phyloP scores from a whole-genome alignment of 2,888 invertebrate genomes.

The Patella pellucida region DNA sequence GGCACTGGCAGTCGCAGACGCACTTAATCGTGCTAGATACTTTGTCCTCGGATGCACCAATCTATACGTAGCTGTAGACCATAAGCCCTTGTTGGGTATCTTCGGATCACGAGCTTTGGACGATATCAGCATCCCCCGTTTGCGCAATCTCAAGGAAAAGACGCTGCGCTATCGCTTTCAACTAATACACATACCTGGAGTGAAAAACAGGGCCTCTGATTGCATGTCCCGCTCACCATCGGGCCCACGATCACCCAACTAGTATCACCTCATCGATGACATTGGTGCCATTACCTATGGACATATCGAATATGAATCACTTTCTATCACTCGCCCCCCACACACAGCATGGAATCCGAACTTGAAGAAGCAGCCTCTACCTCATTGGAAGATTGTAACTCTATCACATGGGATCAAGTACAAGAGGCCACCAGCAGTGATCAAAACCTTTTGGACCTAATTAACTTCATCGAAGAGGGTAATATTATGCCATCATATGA shows the following conservation, averaged over 20 bases:
- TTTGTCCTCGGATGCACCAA: constrained; percentile 31
- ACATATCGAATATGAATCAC: background rate
- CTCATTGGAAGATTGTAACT: constrained; percentile 22
- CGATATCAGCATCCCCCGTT: constrained; percentile 36
- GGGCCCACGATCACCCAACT: background rate
- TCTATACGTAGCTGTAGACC: constrained; percentile 36
- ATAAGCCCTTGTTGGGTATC: constrained; percentile 34
- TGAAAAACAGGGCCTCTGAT: constrained; percentile 24
- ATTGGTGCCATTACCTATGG: background rate
- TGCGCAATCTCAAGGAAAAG: constrained; percentile 46
- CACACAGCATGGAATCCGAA: background rate
- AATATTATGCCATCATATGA: constrained; percentile 11
- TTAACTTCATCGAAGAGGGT: constrained; percentile 23
- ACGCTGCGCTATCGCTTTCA: constrained; percentile 36
- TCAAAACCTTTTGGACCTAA: constrained; percentile 17
- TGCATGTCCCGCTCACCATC: constrained; percentile 29
- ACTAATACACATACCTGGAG: constrained; percentile 22
- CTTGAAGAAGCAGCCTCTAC: background rate
- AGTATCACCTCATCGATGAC: background rate
- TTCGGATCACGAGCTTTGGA: constrained; percentile 32
- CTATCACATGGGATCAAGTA: constrained; percentile 34
- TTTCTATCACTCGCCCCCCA: background rate
- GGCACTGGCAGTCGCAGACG: constrained; percentile 36
- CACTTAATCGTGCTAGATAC: constrained; percentile 29
- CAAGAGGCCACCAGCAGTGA: constrained; percentile 29